Evolutionary conservation across 2,113 vertebrate species (phyloP).

Genomic region (Dicentrarchus labrax): DNA sequence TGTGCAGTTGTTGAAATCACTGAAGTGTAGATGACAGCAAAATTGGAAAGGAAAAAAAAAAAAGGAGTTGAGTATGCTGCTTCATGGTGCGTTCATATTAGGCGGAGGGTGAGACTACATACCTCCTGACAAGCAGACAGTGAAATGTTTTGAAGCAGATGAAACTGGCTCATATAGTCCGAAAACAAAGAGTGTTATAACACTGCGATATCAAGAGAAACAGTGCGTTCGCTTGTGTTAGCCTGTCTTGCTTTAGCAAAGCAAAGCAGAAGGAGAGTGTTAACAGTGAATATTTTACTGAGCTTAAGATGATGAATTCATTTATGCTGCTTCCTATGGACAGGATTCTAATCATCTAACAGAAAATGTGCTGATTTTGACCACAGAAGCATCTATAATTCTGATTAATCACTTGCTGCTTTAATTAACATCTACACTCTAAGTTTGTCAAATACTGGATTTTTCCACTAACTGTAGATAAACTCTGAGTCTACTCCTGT

Average conservation of each 20-base stretch:
- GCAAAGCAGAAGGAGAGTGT: constrained; percentile 62
- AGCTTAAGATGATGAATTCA: constrained; percentile 43
- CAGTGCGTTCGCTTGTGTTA: constrained; percentile 35
- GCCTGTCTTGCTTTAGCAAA: constrained; percentile 37
- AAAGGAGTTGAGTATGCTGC: constrained; percentile 34
- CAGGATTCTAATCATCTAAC: constrained; percentile 18
- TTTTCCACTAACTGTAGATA: constrained; percentile 2
- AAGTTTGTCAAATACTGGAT: constrained; percentile 22
- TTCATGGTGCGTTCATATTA: constrained; percentile 58
- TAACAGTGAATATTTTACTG: constrained; percentile 69
- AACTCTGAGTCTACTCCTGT: constrained; percentile 12
- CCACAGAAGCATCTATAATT: constrained; percentile 43
- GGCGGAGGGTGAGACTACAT: constrained; percentile 32
- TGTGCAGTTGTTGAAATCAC: constrained; percentile 51
- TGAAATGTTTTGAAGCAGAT: constrained; percentile 60
- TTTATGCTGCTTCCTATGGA: constrained; percentile 43
- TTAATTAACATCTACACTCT: constrained; percentile 45
- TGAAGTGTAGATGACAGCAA: constrained; percentile 52
- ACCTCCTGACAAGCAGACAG: constrained; percentile 59
- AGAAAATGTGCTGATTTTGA: constrained; percentile 13
- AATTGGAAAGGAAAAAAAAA: constrained; percentile 8
- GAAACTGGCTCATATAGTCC: constrained; percentile 44
- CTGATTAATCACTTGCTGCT: constrained; percentile 49
- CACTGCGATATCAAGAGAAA: constrained; percentile 53
- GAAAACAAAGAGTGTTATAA: constrained; percentile 57